These are phyloP conservation scores for Tonatia bakeri DNA, from an alignment of 2,113 vertebrate genomes.

Conservation along the genomic window DNA sequence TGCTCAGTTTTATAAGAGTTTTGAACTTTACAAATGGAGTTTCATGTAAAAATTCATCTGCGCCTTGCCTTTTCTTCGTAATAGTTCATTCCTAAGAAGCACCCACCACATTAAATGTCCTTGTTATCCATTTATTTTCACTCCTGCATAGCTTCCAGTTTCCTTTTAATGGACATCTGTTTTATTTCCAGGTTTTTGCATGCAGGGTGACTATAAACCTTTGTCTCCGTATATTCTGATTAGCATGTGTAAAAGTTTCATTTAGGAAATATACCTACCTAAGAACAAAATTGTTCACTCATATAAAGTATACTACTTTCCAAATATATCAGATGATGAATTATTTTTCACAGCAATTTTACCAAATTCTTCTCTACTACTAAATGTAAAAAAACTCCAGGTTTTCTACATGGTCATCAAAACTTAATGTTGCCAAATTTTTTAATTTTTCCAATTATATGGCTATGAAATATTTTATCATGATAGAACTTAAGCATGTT, in stretches of 20 bases:
- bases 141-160: not conserved
- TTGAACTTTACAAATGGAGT: not conserved
- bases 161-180: not conserved
- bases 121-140: not conserved
- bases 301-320: not conserved
- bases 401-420: conserved; percentile 3
- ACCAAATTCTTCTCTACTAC: not conserved
- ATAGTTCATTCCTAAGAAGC: not conserved
- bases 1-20: not conserved
- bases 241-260: not conserved
- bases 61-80: not conserved
- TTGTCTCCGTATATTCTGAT: not conserved
- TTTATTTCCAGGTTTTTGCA: not conserved
- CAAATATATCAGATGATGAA: not conserved
- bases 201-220: not conserved
- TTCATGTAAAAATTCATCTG: not conserved
- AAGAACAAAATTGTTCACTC: not conserved
- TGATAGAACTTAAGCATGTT: not conserved
- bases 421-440: not conserved
- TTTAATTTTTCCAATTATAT: not conserved
- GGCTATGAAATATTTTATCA: not conserved
- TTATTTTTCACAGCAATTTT: not conserved
- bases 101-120: not conserved
- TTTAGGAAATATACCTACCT: not conserved
- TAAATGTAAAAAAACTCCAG: not conserved